A percentile compares a stretch with the other conserved stretches of the same genome.
These are phyloP conservation scores for Crotalus helleri DNA, from an alignment of 2,113 vertebrate genomes.

Conservation along the genomic window DNA sequence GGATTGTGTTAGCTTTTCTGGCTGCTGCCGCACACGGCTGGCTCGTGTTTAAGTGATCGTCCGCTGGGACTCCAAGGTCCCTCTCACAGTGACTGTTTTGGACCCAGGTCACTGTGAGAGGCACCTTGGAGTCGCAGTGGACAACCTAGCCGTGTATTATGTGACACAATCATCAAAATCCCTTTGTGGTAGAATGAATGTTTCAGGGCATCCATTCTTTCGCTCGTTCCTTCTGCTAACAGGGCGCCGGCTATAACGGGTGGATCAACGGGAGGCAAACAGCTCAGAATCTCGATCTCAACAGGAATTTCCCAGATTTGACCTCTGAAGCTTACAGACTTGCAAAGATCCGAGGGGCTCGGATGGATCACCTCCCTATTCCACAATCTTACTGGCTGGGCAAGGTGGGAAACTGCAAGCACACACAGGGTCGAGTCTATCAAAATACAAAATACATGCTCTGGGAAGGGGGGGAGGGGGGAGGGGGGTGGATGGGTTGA, in stretches of 20 bases:
- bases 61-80: no score
- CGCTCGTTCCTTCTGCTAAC: not conserved
- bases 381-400: conserved; percentile 92
- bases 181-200: not conserved
- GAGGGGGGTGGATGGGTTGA: no score
- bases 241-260: conserved; percentile 90
- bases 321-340: conserved; percentile 85
- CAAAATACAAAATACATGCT: no score
- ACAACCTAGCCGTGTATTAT: not conserved
- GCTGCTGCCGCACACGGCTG: no score
- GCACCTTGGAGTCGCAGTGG: no score
- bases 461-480: no score
- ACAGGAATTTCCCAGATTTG: conserved; percentile 96
- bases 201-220: not conserved
- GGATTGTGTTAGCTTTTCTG: no score
- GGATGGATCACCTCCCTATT: conserved; percentile 86
- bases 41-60: no score
- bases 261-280: conserved; percentile 90
- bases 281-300: conserved; percentile 90
- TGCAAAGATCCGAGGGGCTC: conserved; percentile 72
- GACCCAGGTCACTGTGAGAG: no score
- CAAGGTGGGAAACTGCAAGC: conserved; percentile 78
- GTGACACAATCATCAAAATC: not conserved
- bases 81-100: no score
- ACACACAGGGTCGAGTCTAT: conserved; percentile 13